Evolutionary conservation across 2,113 vertebrate genomes (phyloP).

Genomic region (Sakesphorus luctuosus): DNA sequence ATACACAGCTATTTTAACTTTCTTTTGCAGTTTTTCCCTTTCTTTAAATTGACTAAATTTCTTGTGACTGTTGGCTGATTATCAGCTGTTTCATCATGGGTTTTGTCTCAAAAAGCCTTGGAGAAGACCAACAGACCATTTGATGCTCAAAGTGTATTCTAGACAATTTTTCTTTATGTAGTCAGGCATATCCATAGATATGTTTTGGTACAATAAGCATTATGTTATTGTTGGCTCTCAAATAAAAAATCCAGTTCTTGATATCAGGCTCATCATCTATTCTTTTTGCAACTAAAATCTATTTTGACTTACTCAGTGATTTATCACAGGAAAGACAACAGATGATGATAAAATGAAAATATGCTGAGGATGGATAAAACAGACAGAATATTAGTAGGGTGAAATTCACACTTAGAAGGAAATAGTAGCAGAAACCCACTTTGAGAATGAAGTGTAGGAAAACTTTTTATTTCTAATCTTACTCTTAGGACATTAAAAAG

Average conservation of each 20-base stretch:
- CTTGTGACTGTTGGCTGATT: background rate
- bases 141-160: background rate
- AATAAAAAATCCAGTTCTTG: background rate
- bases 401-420: background rate
- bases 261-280: background rate
- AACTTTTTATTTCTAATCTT: background rate
- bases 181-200: background rate
- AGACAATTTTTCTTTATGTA: background rate
- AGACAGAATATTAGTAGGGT: background rate
- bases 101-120: background rate
- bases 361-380: background rate
- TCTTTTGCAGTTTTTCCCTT: background rate
- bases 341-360: background rate
- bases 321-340: background rate
- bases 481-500: background rate
- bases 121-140: background rate
- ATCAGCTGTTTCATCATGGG: background rate
- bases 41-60: background rate
- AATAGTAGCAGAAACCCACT: background rate
- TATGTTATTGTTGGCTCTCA: background rate
- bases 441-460: background rate
- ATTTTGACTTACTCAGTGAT: background rate
- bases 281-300: background rate
- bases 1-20: background rate
- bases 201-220: background rate